phyloP scores from a whole-genome alignment of 1,140 invertebrate species.

The Zaprionus ghesquierei region DNA sequence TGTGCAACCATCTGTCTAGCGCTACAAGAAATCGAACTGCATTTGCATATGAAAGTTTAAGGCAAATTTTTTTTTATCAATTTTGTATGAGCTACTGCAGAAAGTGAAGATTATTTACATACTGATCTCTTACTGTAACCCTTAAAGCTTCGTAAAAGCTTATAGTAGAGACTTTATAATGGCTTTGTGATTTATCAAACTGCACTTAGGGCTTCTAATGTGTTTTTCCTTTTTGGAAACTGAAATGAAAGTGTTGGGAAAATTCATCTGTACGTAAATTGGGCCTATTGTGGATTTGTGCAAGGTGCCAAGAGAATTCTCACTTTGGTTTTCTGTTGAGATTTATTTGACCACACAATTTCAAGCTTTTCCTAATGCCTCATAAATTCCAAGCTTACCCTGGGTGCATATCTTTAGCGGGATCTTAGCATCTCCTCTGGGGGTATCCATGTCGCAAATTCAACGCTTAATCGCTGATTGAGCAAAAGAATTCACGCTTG shows the following conservation, averaged over 20 bases:
- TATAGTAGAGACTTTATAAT: too few species aligned
- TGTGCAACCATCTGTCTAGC: neutral
- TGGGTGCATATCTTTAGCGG: neutral
- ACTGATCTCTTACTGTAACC: neutral
- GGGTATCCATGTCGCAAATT: neutral
- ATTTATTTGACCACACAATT: neutral
- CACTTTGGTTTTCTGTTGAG: neutral
- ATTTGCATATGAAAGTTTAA: neutral
- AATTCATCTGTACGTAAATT: neutral
- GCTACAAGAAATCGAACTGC: neutral
- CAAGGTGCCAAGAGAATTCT: neutral
- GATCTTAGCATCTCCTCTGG: neutral
- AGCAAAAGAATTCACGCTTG: neutral
- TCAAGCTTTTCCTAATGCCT: neutral
- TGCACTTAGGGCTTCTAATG: neutral
- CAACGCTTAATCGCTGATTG: neutral
- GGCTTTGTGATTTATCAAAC: neutral
- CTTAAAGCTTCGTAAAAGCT: neutral
- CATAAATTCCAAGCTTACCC: neutral
- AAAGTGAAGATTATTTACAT: neutral
- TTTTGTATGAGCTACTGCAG: neutral
- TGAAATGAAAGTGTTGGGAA: neutral
- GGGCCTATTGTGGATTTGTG: neutral
- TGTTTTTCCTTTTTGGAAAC: neutral
- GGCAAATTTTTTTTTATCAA: neutral